Evolutionary conservation across 2,113 vertebrate genomes (phyloP).

Genomic region (Apteryx mantelli): DNA sequence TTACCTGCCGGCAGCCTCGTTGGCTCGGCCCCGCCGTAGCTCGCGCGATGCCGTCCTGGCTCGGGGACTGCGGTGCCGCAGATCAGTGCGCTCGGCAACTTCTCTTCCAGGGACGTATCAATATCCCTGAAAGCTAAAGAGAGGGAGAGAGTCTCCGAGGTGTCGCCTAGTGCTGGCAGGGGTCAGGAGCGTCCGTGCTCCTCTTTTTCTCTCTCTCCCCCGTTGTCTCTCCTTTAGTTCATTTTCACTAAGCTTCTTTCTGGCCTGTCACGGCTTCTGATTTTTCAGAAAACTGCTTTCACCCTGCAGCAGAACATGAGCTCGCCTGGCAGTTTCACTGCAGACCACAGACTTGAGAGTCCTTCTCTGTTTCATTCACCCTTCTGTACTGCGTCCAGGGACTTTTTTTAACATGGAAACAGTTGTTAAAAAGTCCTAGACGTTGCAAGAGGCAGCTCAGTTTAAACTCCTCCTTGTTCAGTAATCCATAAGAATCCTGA

Average conservation of each 20-base stretch:
- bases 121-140: no score
- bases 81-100: no score
- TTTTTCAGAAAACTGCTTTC: background rate
- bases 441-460: background rate
- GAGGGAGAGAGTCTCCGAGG: background rate
- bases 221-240: background rate
- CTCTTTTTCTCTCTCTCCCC: background rate
- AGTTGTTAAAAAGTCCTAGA: background rate
- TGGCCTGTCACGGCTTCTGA: background rate
- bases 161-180: rapidly evolving
- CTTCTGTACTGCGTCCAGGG: background rate
- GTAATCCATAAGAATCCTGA: background rate
- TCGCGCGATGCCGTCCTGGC: no score
- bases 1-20: background rate
- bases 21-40: background rate
- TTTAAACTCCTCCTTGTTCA: background rate
- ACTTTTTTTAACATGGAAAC: background rate
- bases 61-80: no score
- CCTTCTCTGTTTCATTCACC: rapidly evolving
- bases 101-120: no score
- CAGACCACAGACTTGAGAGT: rapidly evolving
- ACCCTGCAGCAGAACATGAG: background rate
- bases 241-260: rapidly evolving
- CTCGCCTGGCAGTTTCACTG: rapidly evolving
- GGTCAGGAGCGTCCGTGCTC: background rate